Percentiles rank a stretch among this genome's conserved stretches.
Conservation (phyloP, 2,113 vertebrate genomes). For the Leucosticte australis region DNA sequence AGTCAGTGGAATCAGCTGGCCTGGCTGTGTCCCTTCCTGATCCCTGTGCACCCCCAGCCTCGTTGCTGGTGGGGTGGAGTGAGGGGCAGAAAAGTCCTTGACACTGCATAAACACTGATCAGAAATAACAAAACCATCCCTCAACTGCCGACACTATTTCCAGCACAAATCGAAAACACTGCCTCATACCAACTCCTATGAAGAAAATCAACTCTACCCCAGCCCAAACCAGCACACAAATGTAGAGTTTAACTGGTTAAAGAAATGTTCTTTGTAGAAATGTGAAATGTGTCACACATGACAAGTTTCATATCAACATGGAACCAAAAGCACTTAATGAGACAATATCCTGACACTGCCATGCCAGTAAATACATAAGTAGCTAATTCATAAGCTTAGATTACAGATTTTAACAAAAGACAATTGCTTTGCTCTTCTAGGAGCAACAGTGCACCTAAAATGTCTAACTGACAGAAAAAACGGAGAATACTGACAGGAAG, state of each 20-base stretch:
- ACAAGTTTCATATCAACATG: background rate
- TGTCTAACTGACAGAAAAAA: background rate
- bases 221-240: background rate
- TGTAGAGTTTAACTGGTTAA: background rate
- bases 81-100: background rate
- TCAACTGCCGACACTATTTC: accelerated
- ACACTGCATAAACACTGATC: background rate
- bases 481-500: background rate
- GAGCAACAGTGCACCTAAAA: background rate
- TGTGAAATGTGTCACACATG: background rate
- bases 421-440: background rate
- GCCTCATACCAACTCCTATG: background rate
- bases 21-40: too few species aligned
- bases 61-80: accelerated
- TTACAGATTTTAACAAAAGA: background rate
- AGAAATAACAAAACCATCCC: background rate
- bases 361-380: background rate
- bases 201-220: background rate
- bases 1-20: background rate
- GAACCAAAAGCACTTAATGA: background rate
- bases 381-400: background rate
- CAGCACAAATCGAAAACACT: background rate
- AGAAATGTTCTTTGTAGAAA: background rate
- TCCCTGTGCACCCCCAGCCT: background rate
- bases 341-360: background rate